Base-by-base conservation (phyloP, 1,140 invertebrate species). In the Muscidifurax raptorellus region DNA sequence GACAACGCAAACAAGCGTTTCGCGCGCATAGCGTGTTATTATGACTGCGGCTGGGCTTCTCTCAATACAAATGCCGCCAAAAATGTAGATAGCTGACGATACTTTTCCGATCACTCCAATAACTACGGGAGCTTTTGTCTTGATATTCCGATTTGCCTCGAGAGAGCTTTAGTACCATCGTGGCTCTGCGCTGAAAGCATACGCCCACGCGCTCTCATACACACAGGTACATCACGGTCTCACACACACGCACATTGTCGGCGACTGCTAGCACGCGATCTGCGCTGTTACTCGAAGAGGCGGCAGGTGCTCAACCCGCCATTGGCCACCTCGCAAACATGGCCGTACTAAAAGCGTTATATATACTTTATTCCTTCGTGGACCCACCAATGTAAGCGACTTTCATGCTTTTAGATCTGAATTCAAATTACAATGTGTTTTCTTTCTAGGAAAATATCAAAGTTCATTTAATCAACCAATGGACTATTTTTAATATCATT, bases 281-380 rank as follows among this genome's bases (percentile, higher is more conserved):
- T 25, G 47, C 27, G 18, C 40, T 22, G 15, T 27, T 30, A 76
- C 27, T 82, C 44, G 87, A 90, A 90, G 90, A 92, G 92, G 91
- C 91, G 91, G 91, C 92, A 93, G 92, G 92, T 93, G 92, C 91
- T 91, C 90, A 88, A 88, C 86, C 90, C 91, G 91, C 92, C 91
- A 93, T 93, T 93, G 92, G 92, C 91, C 91, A 91, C 90, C 90
- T 92, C 90, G 90, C 89, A 90, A 93, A 92, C 90, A 93, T 93
- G 92, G 92, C 92, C 92, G 91, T 91, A 91, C 59, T n/a, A 13
- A 4, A n/a, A 28, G 15, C 74, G 25, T 28, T 10, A 18, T 52
- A 15, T 27, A 90, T 90, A 90, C 90, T 91, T 91, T 92, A n/a
- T 91, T 88, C 90, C 86, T 91, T 59, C 88, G 85, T 69, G 0